Percentiles rank a stretch among this genome's conserved stretches.
These are phyloP conservation scores for Chaetogeoica ovagalla DNA, from an alignment of 2,888 invertebrate species.

Conservation along the genomic window DNA sequence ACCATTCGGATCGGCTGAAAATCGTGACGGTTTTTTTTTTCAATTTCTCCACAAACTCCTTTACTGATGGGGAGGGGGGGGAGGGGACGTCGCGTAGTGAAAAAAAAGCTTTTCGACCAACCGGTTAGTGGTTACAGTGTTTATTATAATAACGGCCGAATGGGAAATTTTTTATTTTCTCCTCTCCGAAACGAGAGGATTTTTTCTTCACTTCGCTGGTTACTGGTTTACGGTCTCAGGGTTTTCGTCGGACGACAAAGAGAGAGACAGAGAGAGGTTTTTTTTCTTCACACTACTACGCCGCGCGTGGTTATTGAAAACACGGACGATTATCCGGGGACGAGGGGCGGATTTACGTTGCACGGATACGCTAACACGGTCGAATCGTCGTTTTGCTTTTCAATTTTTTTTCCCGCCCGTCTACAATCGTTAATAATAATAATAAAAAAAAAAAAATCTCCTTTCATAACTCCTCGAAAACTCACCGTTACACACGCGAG, in stretches of 20 bases:
- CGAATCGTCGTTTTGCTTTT: not conserved
- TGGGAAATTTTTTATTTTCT: not conserved
- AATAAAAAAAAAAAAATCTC: too few relatives aligned
- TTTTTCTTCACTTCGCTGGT: not conserved
- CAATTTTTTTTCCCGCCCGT: not conserved
- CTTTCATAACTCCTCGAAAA: too few relatives aligned
- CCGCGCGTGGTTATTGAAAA: conserved; percentile 11
- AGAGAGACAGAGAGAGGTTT: not conserved
- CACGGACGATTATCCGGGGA: not conserved
- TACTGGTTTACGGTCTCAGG: conserved; percentile 27
- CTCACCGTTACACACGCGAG: too few relatives aligned
- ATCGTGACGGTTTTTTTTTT: not conserved
- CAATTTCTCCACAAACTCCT: too few relatives aligned
- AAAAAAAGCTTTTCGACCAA: conserved; percentile 19
- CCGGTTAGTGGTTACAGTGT: not conserved
- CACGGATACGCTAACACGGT: not conserved
- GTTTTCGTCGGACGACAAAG: not conserved
- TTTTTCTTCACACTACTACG: not conserved
- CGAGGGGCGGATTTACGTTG: not conserved
- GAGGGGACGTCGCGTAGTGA: too few relatives aligned
- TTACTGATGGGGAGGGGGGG: too few relatives aligned
- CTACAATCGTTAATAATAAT: too few relatives aligned
- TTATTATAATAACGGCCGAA: not conserved
- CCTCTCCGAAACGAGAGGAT: not conserved
- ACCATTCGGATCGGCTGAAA: not conserved